phyloP scores from a whole-genome alignment of 2,888 invertebrate genomes.

The Hemithea aestivaria region DNA sequence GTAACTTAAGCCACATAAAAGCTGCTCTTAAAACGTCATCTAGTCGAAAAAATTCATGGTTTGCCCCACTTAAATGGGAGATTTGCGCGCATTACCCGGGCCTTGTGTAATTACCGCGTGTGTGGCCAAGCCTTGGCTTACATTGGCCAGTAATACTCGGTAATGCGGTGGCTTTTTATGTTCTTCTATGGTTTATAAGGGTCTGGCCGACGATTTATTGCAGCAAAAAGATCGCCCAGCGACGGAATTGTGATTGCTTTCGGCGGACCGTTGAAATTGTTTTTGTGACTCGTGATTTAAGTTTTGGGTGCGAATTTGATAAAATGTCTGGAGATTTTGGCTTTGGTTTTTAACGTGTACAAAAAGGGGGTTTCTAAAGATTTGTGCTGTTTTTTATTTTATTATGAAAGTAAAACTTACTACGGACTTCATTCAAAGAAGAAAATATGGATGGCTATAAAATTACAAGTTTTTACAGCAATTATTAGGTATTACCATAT shows the following conservation, averaged over 20 bases:
- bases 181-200: constrained; percentile 26
- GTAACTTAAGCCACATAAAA: constrained; percentile 19
- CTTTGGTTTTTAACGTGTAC: too few species aligned
- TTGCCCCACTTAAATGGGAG: constrained; percentile 31
- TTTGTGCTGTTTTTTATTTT: too few species aligned
- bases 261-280: background rate
- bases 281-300: background rate
- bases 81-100: constrained; percentile 36
- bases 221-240: constrained; percentile 13
- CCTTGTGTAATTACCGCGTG: constrained; percentile 34
- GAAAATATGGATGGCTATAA: too few species aligned
- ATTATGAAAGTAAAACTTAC: too few species aligned
- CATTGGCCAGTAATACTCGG: constrained; percentile 10
- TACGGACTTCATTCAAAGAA: too few species aligned
- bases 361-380: too few species aligned
- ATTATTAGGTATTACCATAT: too few species aligned
- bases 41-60: constrained; percentile 33
- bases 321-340: too few species aligned
- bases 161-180: constrained; percentile 24
- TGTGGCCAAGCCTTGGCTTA: constrained; percentile 15
- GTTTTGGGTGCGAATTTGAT: too few species aligned
- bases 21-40: constrained; percentile 20
- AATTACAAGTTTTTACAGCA: too few species aligned
- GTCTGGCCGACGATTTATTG: constrained; percentile 24
- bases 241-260: constrained; percentile 1